A percentile compares a stretch with the other conserved stretches of the same genome.
Evolutionary conservation across 2,113 vertebrate genomes (phyloP).

Genomic region (Mirza zaza): DNA sequence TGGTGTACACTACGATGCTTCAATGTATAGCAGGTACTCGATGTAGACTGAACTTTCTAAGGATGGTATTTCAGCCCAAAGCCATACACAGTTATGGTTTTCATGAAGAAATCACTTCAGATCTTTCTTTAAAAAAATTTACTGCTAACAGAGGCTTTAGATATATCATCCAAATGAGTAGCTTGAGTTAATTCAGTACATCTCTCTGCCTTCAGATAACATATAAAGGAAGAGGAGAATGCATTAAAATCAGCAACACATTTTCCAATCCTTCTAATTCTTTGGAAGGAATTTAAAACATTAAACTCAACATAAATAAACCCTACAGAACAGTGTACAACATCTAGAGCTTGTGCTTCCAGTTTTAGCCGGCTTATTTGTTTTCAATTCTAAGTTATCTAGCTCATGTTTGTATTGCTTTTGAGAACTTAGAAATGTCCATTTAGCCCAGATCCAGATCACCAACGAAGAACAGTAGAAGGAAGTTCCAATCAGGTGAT

Average conservation of each 20-base stretch:
- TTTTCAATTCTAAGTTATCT: slow-evolving; percentile 26
- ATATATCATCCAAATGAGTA: neutral
- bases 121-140: neutral
- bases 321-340: neutral
- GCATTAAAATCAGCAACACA: slow-evolving; percentile 22
- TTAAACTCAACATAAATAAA: neutral
- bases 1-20: neutral
- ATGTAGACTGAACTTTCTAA: neutral
- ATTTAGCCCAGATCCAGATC: slow-evolving; percentile 51
- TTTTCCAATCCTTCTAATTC: neutral
- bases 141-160: neutral
- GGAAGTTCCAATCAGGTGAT: neutral
- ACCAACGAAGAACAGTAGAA: neutral
- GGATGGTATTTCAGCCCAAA: neutral
- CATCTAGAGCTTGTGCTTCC: neutral
- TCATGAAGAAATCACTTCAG: slow-evolving; percentile 22
- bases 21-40: neutral
- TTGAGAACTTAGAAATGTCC: slow-evolving; percentile 13
- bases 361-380: neutral
- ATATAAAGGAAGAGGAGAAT: neutral
- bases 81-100: neutral
- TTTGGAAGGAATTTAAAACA: slow-evolving; percentile 18
- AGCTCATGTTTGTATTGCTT: neutral
- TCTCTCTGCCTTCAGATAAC: neutral
- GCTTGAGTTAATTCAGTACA: neutral